phyloP scores from a whole-genome alignment of 2,888 invertebrate genomes.

The Phragmatobia fuliginosa region DNA sequence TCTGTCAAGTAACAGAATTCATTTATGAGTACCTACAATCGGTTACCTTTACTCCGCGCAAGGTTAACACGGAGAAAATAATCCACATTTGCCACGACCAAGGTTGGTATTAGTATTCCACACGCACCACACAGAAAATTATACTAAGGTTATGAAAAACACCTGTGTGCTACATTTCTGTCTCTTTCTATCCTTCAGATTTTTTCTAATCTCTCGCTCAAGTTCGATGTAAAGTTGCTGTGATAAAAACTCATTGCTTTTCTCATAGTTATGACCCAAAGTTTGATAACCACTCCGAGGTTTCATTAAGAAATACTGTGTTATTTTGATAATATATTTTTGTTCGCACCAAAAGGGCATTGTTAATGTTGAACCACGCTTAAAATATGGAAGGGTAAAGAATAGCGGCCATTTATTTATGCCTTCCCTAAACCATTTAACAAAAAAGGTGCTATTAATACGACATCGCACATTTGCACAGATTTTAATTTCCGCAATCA shows the following conservation, averaged over 20 bases:
- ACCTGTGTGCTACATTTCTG: neutral
- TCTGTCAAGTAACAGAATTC: neutral
- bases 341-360: too few species aligned
- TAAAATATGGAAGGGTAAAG: neutral
- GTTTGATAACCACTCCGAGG: neutral
- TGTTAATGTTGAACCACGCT: neutral
- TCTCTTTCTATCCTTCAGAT: neutral
- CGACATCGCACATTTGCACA: neutral
- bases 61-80: neutral
- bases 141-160: conserved; percentile 4
- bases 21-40: neutral
- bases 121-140: conserved; percentile 30
- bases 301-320: neutral
- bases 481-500: neutral
- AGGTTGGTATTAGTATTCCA: conserved; percentile 28
- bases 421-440: neutral
- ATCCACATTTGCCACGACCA: conserved; percentile 10
- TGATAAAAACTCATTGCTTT: neutral
- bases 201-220: conserved; percentile 6
- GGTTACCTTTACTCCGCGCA: neutral
- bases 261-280: neutral
- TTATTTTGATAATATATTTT: too few species aligned
- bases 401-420: neutral
- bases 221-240: neutral
- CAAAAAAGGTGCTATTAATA: neutral